Evolutionary conservation across 1,140 invertebrate species (phyloP), one percentile per base, ranked within the genome.

Genomic region (Drosophila quadrilineata): DNA sequence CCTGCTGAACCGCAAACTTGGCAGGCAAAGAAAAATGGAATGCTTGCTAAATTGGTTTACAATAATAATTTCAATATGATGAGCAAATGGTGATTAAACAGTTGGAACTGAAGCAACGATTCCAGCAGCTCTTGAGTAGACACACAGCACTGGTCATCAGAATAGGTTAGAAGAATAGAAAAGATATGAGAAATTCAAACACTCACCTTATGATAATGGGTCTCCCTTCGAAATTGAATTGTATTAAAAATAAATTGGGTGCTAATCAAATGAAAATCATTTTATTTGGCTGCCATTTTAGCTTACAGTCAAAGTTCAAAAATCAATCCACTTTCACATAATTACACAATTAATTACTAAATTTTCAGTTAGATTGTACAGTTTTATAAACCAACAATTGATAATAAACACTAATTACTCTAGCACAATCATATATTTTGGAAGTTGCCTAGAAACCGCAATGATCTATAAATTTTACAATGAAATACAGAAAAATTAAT

Each of bases 271-370:
- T 68, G 68, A 82, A 80, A 71, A 40, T 46, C 33, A 38, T 28
- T 84, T 84, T 73, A 77, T 84, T 82, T 73, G 77, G 76, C 77
- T 76, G 48, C 41, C 57, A 53, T 69, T 33, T 22, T 56, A 56
- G 28, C 58, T 57, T 46, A 41, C 29, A 43, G 36, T 50, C 58
- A 40, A 17, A 72, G 76, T 48, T n/a, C 62, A 56, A 76, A 67
- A 65, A n/a, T 38, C 26, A 65, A 75, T 53, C 64, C 57, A 64
- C 57, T 48, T 45, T 64, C 67, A 60, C 45, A 40, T 24, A 26
- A 43, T 24, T 6, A 14, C 2, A 22, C 14, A 58, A 65, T 58
- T 76, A 76, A 45, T 45, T 64, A 45, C 63, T 72, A 71, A 75
- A 68, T 58, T 69, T 6, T 60, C 46, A 60, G 17, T 43, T 45